Base-by-base conservation (phyloP, 2,113 vertebrate species). In the Lipotes vexillifer region DNA sequence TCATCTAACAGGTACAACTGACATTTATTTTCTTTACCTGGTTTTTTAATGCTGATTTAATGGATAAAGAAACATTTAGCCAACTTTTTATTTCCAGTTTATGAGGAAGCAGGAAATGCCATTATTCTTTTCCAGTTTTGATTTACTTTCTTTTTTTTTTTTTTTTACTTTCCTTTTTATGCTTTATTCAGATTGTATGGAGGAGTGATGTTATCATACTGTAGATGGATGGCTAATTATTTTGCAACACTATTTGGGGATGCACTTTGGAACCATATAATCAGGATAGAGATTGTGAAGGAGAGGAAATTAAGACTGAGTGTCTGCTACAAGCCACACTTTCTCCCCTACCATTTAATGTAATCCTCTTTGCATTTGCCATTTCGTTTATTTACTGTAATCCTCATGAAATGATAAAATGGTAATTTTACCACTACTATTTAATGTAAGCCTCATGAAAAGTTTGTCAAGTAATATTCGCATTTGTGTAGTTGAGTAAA, bases 21-120 rank as follows among this genome's bases (percentile, higher is more conserved):
- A 66, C 38, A 91, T 46, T 69, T 96, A 63, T 96, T 98, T 96
- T 96, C 63, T 92, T 97, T 78, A 49, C 71, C 69, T 78, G 55
- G 85, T 80, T 97, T 94, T 94, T 96, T 20, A 20, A 82, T 52
- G 44, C 11, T 90, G 90, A 92, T 72, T 25, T 74, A 72, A n/a
- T 38, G 11, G 17, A 1, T 63, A 78, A 74, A 66, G 78, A 49
- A 91, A 71, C 65, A 91, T 74, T 63, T 87, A 96, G 23, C 33
- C 61, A 86, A 18, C 13, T 81, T 91, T 88, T 63, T 20, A 96
- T 96, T 97, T 97, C 92, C n/a, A 95, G 82, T 91, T 97, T 95
- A 66, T 97, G 81, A 95, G 85, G 75, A 97, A 85, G 0, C 87
- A 31, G 20, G 65, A 14, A 86, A 90, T 90, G 13, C 38, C 23